Percentiles rank a stretch among this genome's conserved stretches.
These are phyloP conservation scores for Brachypalpus laphriformis DNA, from an alignment of 2,888 invertebrate genomes.

Conservation along the genomic window DNA sequence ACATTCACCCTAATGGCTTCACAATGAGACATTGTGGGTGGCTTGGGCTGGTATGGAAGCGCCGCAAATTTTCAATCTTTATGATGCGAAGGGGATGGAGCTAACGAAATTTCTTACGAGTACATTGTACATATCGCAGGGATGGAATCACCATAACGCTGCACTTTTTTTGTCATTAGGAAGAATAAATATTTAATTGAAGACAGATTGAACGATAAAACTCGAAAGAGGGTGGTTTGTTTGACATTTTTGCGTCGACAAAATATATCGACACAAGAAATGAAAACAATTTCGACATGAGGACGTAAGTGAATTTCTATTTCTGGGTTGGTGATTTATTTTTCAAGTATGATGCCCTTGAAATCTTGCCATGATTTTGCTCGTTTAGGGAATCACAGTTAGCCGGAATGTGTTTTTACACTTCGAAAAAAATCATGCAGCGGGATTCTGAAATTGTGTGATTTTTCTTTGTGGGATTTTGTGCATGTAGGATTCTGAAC, in stretches of 20 bases:
- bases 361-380: background rate
- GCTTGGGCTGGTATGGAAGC: conserved; percentile 23
- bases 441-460: too few species aligned
- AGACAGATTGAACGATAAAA: conserved; percentile 73
- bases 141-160: conserved; percentile 50
- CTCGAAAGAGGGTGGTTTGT: conserved; percentile 65
- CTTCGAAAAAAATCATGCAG: too few species aligned
- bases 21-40: conserved; percentile 56
- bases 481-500: too few species aligned
- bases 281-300: conserved; percentile 31
- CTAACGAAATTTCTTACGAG: conserved; percentile 16
- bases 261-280: conserved; percentile 15
- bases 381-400: background rate
- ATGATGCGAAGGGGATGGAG: conserved; percentile 34
- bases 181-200: conserved; percentile 74
- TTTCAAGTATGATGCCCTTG: background rate
- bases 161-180: conserved; percentile 66
- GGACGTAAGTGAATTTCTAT: conserved; percentile 21
- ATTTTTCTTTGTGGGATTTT: too few species aligned
- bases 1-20: conserved; percentile 50
- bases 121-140: conserved; percentile 12
- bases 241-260: conserved; percentile 64
- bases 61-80: conserved; percentile 49
- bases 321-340: conserved; percentile 42
- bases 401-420: background rate